These are phyloP conservation scores for Callopanchax toddi DNA, from an alignment of 2,113 vertebrate species.

Conservation along the genomic window DNA sequence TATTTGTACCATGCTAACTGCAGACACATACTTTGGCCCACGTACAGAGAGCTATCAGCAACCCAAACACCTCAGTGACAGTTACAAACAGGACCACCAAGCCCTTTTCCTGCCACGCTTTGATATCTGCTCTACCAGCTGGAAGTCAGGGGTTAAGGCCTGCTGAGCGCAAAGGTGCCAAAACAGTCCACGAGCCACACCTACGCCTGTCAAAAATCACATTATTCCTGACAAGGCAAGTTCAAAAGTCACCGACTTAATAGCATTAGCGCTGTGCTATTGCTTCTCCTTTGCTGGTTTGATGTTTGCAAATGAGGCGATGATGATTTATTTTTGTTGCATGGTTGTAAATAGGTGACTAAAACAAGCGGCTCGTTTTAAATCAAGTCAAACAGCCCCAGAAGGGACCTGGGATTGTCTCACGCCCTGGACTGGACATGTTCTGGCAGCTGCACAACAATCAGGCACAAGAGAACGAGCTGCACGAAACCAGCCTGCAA, in stretches of 20 bases:
- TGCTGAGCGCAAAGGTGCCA: slow-evolving; percentile 59
- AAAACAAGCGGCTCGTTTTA: neutral
- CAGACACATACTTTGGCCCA: slow-evolving; percentile 48
- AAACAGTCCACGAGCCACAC: slow-evolving; percentile 43
- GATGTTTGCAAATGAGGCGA: slow-evolving; percentile 2
- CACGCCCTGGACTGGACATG: slow-evolving; percentile 21
- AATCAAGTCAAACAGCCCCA: slow-evolving; percentile 8
- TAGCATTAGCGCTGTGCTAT: slow-evolving; percentile 1
- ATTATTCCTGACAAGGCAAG: slow-evolving; percentile 28
- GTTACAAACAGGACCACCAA: slow-evolving; percentile 54
- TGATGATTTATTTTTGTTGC: neutral
- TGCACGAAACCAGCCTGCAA: slow-evolving; percentile 41
- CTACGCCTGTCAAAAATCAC: slow-evolving; percentile 36
- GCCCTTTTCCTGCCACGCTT: slow-evolving; percentile 59
- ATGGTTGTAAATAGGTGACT: neutral
- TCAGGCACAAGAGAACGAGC: slow-evolving; percentile 33
- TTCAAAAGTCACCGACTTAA: slow-evolving; percentile 12
- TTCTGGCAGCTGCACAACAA: slow-evolving; percentile 43
- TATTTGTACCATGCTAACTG: slow-evolving; percentile 34
- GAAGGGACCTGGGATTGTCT: slow-evolving; percentile 22
- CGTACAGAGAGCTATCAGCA: slow-evolving; percentile 33
- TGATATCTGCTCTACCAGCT: slow-evolving; percentile 65
- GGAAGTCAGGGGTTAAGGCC: slow-evolving; percentile 75
- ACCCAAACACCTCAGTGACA: slow-evolving; percentile 64
- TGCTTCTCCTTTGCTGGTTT: neutral